These are phyloP conservation scores for Rhinopomastus cyanomelas DNA, from an alignment of 2,113 vertebrate genomes.

Conservation along the genomic window DNA sequence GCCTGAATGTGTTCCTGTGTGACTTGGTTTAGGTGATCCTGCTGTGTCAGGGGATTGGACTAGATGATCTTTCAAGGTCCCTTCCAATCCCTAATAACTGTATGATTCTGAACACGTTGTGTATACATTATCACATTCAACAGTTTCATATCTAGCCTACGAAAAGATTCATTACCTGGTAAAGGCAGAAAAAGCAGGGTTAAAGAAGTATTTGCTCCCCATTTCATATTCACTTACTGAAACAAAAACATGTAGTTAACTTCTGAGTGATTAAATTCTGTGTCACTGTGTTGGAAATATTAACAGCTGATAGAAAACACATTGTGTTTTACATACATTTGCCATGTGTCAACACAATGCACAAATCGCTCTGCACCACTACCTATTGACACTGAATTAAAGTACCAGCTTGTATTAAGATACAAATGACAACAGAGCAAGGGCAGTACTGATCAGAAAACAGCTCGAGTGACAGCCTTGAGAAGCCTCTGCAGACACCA, in stretches of 20 bases:
- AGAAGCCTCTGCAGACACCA: slow-evolving; percentile 54
- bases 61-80: too few relatives aligned
- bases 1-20: too few relatives aligned
- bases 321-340: not conserved
- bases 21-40: too few relatives aligned
- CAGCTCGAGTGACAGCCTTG: slow-evolving; percentile 56
- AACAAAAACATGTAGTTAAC: not conserved
- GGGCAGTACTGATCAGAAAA: not conserved
- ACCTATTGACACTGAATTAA: not conserved
- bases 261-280: not conserved
- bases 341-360: not conserved
- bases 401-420: not conserved
- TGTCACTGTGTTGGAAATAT: not conserved
- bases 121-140: too few relatives aligned
- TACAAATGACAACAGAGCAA: not conserved
- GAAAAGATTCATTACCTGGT: not conserved
- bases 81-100: too few relatives aligned
- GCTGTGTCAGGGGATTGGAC: too few relatives aligned
- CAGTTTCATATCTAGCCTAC: not conserved
- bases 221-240: not conserved
- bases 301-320: not conserved
- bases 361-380: not conserved
- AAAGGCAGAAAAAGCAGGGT: not conserved
- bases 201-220: not conserved
- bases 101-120: not conserved